Percentiles rank a stretch among this genome's conserved stretches.
These are phyloP conservation scores for Lycaon pictus DNA, from an alignment of 2,113 vertebrate genomes.

Conservation along the genomic window DNA sequence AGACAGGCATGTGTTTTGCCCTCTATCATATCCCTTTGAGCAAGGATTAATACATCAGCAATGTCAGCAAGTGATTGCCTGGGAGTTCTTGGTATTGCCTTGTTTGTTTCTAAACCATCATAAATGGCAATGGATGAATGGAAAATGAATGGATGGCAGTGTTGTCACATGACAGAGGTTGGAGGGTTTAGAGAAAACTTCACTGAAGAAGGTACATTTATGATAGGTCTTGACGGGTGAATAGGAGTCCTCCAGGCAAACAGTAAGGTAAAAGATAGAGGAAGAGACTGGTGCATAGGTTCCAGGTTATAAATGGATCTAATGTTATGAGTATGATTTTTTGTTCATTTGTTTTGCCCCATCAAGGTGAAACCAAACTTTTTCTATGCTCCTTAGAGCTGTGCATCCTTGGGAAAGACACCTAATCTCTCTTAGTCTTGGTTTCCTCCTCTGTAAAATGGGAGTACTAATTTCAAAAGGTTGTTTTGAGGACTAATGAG, in stretches of 20 bases:
- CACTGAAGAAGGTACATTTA: background rate
- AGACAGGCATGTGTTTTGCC: background rate
- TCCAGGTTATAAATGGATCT: background rate
- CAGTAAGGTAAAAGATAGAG: background rate
- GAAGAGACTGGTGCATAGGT: background rate
- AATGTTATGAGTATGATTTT: background rate
- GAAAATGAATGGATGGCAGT: too few species aligned
- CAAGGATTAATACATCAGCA: background rate
- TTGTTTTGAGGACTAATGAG: background rate
- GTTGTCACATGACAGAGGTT: background rate
- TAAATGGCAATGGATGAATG: too few species aligned
- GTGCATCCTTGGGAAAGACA: background rate
- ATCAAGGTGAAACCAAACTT: background rate
- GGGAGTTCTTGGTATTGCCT: too few species aligned
- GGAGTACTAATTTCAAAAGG: background rate
- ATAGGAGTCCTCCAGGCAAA: background rate
- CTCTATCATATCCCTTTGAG: background rate
- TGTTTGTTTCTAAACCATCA: too few species aligned
- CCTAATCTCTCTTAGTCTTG: background rate
- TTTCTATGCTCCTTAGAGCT: background rate
- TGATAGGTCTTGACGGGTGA: background rate
- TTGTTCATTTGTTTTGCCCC: background rate
- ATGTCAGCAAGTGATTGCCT: background rate
- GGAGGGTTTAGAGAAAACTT: background rate
- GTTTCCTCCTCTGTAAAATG: background rate